Evolutionary conservation across 2,797 vertebrate species (phyloP), one percentile per base, ranked within the genome.

Genomic region (Hyperoplus lanceolatus): DNA sequence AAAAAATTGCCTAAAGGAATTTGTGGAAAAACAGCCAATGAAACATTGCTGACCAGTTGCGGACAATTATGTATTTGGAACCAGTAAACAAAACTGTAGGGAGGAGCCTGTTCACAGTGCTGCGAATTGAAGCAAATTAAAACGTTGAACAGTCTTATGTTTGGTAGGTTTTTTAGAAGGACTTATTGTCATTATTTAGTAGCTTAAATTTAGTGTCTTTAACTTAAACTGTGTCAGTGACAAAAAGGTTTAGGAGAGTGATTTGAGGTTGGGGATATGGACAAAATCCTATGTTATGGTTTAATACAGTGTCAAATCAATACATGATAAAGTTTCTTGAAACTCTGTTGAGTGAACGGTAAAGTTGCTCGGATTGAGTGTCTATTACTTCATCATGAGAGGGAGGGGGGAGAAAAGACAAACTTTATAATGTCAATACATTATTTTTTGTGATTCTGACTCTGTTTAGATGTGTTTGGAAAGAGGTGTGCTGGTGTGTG

Each of bases 331-430:
- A 53, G 9, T 53, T 21, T 54, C 10, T 21, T 53, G 11, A 29
- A 29, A 6, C 11, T 29, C 10, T 29, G 8, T 4, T 29, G 21
- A 36, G 54, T 14, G 54, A 14, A 14, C 21, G 29, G 11, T 36
- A 14, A 55, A 93, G 93, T 93, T 91, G 89, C 88, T 92, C 84
- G 51, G 86, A 84, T 89, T 57, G 82, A 87, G 84, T 83, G 81
- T 91, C 80, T 90, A 29, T 29, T 88, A 92, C 65, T 29, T 90
- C 87, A 92, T 90, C 75, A 58, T 38, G 15, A 14, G 53, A 18
- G 51, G 12, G 49, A 21, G 53, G 46, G 49, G n/a, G 9, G 60
- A 45, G 73, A 39, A 49, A 77, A 77, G 58, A 77, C 49, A 68
- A 68, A 77, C n/a, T 39, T 53, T 69, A 58, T 68, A 10, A 46